Evolutionary conservation across 2,888 invertebrate species (phyloP), one percentile per base, ranked within the genome.

Genomic region (Melinopterus prodromus): DNA sequence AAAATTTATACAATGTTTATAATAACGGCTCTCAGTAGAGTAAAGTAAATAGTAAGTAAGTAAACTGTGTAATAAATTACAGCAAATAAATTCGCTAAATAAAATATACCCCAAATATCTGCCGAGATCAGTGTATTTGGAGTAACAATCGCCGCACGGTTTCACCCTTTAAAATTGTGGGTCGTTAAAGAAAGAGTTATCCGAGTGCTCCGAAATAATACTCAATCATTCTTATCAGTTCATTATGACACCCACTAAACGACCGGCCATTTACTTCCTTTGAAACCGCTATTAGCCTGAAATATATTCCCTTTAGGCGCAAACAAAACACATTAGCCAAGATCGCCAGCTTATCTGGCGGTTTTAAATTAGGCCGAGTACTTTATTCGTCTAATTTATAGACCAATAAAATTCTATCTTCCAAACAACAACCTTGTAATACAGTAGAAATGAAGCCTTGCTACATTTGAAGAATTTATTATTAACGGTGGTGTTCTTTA

Each of bases 181-280:
- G 53, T 53, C 53, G 12, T 53, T 53, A 53, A 53, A 53, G 53
- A 53, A 53, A 9, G 53, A 53, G 53, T 53, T 53, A 53, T 53
- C 53, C 7, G 53, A 53, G 9, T 12, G 53, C 53, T 53, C 53
- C 74, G 35, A 74, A 74, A 26, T 35, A 74, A 37, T 3, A 36
- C 37, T 74, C 36, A 35, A 74, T 74, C 74, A 74, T 74, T 74
- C 74, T 74, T 74, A 74, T 74, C 74, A 74, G 74, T 74, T 74
- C 74, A 74, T 74, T 74, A 74, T 74, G 74, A 74, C 74, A 37
- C 74, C n/a, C 74, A 36, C 74, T 74, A 74, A 74, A 74, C 74
- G 26, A n/a, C 37, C 37, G 37, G 15, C 35, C 36, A 74, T 74
- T 74, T 74, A 74, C 35, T 37, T 74, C 74, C 74, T 35, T 37